Evolutionary conservation across 2,888 invertebrate species (phyloP).

Genomic region (Lapara coniferarum): DNA sequence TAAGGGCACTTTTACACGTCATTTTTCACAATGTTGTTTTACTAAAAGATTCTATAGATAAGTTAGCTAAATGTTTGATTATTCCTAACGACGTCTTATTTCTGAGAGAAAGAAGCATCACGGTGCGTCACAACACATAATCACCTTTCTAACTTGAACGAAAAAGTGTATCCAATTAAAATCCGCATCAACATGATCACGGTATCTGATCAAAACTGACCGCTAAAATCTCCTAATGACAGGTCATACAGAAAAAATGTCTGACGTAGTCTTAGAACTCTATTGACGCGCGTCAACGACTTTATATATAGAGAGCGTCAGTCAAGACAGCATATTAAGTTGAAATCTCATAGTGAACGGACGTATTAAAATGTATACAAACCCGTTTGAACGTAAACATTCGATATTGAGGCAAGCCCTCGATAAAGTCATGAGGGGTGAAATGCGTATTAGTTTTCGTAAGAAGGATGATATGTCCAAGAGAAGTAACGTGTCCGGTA

Average conservation of each 20-base stretch:
- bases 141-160: background rate
- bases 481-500: constrained; percentile 51
- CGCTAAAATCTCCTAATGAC: constrained; percentile 16
- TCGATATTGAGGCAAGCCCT: constrained; percentile 86
- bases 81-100: too few species aligned
- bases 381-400: constrained; percentile 88
- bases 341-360: constrained; percentile 45
- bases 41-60: too few species aligned
- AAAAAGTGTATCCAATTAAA: background rate
- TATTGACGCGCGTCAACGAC: constrained; percentile 48
- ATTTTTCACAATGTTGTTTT: too few species aligned
- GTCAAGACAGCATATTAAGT: constrained; percentile 47
- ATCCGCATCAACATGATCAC: background rate
- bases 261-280: constrained; percentile 54
- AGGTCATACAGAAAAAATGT: constrained; percentile 45
- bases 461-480: constrained; percentile 61
- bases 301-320: constrained; percentile 55
- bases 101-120: too few species aligned
- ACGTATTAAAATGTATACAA: constrained; percentile 85
- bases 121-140: background rate
- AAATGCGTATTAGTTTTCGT: constrained; percentile 67
- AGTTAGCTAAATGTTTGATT: background rate
- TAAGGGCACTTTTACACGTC: too few species aligned
- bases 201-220: background rate
- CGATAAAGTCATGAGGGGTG: constrained; percentile 84